Percentiles rank a stretch among this genome's conserved stretches.
Evolutionary conservation across 2,888 invertebrate genomes (phyloP).

Genomic region (Sesia bembeciformis): DNA sequence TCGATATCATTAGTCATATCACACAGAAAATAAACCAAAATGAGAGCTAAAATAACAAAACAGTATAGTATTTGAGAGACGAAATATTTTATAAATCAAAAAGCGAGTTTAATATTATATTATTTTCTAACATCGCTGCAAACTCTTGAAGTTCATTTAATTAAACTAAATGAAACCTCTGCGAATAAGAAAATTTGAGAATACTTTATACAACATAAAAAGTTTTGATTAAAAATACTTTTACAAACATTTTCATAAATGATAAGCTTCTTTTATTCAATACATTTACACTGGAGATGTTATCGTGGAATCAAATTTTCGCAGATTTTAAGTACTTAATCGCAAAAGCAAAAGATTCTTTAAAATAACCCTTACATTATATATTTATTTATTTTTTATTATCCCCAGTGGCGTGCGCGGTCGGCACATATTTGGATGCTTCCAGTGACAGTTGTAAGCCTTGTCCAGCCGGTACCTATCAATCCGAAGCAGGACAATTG

Average conservation of each 20-base stretch:
- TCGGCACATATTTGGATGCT: conserved; percentile 89
- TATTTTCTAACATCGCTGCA: neutral
- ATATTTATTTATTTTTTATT: neutral
- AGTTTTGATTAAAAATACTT: neutral
- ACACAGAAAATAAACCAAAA: too few species aligned
- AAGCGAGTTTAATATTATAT: too few species aligned
- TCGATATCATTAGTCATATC: too few species aligned
- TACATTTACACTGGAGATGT: neutral
- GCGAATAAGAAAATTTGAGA: neutral
- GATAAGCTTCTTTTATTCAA: neutral
- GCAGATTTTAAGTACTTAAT: neutral
- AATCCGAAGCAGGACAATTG: conserved; percentile 92
- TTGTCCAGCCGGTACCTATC: conserved; percentile 93
- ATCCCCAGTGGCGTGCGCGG: conserved; percentile 86
- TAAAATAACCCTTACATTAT: neutral
- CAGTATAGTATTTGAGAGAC: too few species aligned
- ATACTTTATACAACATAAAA: neutral
- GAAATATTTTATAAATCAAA: too few species aligned
- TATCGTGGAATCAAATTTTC: too few species aligned
- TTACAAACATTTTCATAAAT: neutral
- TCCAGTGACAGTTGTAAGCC: conserved; percentile 85
- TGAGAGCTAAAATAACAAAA: too few species aligned
- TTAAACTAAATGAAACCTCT: neutral
- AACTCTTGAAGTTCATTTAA: neutral
- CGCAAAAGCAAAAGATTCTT: neutral